Conservation (phyloP, 2,797 vertebrate species). For the Poecilia wingei region DNA sequence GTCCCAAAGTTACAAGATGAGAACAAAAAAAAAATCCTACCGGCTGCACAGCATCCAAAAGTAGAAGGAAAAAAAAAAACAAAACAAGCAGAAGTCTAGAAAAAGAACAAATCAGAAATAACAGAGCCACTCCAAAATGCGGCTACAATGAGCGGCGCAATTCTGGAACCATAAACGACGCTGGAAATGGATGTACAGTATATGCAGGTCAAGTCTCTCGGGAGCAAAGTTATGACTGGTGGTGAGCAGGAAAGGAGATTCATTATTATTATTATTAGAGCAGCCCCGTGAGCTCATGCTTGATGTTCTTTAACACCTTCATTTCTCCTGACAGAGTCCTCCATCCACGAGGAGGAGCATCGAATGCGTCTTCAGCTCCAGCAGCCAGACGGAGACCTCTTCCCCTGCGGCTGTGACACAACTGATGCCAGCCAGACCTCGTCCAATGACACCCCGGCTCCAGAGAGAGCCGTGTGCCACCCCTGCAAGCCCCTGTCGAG, state of each 20-base stretch:
- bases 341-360: slow-evolving; percentile 74
- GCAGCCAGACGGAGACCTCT: slow-evolving; percentile 74
- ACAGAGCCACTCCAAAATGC: too few species aligned
- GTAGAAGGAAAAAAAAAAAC: too few species aligned
- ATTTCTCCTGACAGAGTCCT: slow-evolving; percentile 63
- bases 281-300: slow-evolving; percentile 1
- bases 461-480: slow-evolving; percentile 76
- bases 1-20: too few species aligned
- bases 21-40: too few species aligned
- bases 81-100: too few species aligned
- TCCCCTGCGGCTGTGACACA: slow-evolving; percentile 76
- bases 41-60: too few species aligned
- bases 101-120: too few species aligned
- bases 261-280: background rate
- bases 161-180: too few species aligned
- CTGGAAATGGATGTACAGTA: background rate
- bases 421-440: slow-evolving; percentile 75
- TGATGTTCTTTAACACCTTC: slow-evolving; percentile 3
- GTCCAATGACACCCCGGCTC: slow-evolving; percentile 84
- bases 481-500: slow-evolving; percentile 63
- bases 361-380: slow-evolving; percentile 75
- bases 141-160: too few species aligned
- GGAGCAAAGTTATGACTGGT: background rate
- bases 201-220: background rate
- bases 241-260: background rate